Evolutionary conservation across 1,140 invertebrate genomes (phyloP).

Genomic region (Drosophila prosaltans): DNA sequence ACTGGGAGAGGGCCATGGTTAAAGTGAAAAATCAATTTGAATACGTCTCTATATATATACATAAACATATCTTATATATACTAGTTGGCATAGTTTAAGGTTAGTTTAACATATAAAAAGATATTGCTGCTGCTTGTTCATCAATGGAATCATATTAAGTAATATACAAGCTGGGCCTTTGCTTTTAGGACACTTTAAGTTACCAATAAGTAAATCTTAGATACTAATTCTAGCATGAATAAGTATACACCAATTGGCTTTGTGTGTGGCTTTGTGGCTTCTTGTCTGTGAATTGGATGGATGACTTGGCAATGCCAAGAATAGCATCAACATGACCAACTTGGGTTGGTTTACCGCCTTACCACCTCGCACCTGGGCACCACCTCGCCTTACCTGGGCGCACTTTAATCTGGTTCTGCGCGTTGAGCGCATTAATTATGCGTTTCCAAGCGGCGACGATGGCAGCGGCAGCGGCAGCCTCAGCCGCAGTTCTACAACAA

Average conservation of each 20-base stretch:
- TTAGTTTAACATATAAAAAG: no score
- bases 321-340: conserved; percentile 11
- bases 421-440: conserved; percentile 81
- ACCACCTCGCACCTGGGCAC: neutral
- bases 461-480: conserved; percentile 1
- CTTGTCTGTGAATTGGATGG: conserved; percentile 9
- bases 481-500: neutral
- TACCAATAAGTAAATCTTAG: no score
- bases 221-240: no score
- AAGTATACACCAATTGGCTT: neutral
- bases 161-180: no score
- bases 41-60: no score
- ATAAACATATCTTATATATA: no score
- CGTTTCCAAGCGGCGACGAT: conserved; percentile 63
- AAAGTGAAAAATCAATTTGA: no score
- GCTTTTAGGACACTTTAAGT: no score
- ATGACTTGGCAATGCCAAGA: conserved; percentile 23
- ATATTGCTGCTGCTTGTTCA: no score
- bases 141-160: no score
- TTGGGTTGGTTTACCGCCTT: neutral
- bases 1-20: neutral
- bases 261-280: conserved; percentile 25
- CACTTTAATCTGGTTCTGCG: conserved; percentile 78
- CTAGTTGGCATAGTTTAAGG: no score
- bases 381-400: conserved; percentile 24